Evolutionary conservation across 2,113 vertebrate species (phyloP).

Genomic region (Chaenogobius annularis): DNA sequence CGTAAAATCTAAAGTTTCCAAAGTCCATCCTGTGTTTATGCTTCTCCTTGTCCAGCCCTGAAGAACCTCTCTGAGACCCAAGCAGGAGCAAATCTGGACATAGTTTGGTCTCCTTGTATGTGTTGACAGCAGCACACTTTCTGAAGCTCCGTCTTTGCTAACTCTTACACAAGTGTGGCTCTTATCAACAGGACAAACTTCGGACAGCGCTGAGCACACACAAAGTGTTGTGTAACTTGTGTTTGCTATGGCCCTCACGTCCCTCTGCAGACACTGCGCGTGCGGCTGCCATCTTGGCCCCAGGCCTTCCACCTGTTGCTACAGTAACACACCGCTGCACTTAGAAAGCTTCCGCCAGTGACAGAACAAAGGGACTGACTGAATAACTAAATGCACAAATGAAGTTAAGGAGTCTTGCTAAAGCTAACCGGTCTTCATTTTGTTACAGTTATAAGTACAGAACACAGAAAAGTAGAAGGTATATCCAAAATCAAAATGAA

Average conservation of each 20-base stretch:
- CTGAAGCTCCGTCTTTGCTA: not conserved
- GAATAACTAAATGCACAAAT: not conserved
- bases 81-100: not conserved
- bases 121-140: not conserved
- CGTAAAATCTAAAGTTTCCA: no score
- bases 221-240: slow-evolving; percentile 47
- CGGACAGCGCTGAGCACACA: slow-evolving; percentile 39
- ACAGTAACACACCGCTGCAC: slow-evolving; percentile 12
- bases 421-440: no score
- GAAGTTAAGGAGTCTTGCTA: not conserved
- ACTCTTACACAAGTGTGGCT: slow-evolving; percentile 49
- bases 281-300: slow-evolving; percentile 38
- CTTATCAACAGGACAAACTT: slow-evolving; percentile 69
- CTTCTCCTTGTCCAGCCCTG: not conserved
- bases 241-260: slow-evolving; percentile 37
- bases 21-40: slow-evolving; percentile 22
- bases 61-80: not conserved
- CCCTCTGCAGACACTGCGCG: not conserved
- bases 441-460: no score
- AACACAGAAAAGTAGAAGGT: no score
- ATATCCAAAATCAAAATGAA: no score
- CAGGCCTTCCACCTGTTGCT: slow-evolving; percentile 13
- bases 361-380: not conserved
- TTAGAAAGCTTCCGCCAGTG: not conserved
- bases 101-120: not conserved